Evolutionary conservation across 1,140 invertebrate genomes (phyloP).

Genomic region (Ruditapes philippinarum): DNA sequence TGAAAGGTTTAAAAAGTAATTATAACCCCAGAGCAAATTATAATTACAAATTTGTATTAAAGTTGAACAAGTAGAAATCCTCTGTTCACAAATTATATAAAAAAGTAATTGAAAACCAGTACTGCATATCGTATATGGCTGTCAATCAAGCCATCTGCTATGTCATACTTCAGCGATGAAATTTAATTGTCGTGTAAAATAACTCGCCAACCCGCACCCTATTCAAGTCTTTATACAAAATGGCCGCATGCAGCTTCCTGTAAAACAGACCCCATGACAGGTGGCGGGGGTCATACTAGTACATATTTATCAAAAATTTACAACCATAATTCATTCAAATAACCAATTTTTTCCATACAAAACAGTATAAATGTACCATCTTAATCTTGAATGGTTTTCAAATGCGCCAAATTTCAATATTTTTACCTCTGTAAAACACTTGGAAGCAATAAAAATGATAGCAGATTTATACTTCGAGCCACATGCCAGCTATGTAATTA

Average conservation of each 20-base stretch:
- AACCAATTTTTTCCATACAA: constrained; percentile 2
- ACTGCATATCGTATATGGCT: not conserved
- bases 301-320: not conserved
- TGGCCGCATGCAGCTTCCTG: not conserved
- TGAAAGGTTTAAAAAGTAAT: constrained; percentile 52
- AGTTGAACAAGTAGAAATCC: not conserved
- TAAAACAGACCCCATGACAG: not conserved
- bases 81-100: not conserved
- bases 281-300: not conserved
- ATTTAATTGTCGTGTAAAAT: not conserved
- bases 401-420: too few relatives aligned
- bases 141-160: constrained; percentile 32
- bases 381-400: not conserved
- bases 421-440: too few relatives aligned
- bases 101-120: not conserved
- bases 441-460: not conserved
- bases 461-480: not conserved
- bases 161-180: not conserved
- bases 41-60: constrained; percentile 23
- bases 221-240: not conserved
- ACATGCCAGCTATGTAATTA: not conserved
- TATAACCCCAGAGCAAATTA: constrained; percentile 44
- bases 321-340: not conserved
- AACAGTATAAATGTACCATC: not conserved
- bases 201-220: not conserved